These are phyloP conservation scores for Nixonia krombeini DNA, from an alignment of 1,140 invertebrate genomes.

Conservation along the genomic window DNA sequence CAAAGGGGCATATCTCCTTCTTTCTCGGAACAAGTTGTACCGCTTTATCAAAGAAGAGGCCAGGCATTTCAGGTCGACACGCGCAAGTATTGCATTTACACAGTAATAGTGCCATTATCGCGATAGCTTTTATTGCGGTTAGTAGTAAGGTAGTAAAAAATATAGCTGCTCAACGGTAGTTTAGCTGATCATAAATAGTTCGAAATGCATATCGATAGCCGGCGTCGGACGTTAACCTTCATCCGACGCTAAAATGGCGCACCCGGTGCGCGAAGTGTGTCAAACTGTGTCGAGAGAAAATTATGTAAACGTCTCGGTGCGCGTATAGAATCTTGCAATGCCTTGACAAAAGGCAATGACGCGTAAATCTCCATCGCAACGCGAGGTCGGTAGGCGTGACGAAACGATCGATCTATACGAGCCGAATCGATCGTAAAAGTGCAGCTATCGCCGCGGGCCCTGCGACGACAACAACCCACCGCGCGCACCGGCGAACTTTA, in stretches of 20 bases:
- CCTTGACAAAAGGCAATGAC: too few species aligned
- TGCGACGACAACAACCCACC: constrained; percentile 18
- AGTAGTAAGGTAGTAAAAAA: too few species aligned
- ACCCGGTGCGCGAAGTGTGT: background rate
- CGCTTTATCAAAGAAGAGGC: too few species aligned
- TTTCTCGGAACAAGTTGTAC: too few species aligned
- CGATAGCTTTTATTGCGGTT: too few species aligned
- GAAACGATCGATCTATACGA: background rate
- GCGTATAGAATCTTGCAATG: too few species aligned
- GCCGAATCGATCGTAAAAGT: constrained; percentile 9
- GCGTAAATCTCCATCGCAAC: background rate
- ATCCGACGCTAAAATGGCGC: background rate
- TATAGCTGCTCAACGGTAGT: background rate
- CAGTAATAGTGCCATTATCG: too few species aligned
- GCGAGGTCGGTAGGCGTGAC: background rate
- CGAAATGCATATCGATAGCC: background rate
- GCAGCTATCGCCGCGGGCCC: constrained; percentile 17
- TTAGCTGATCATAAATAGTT: background rate
- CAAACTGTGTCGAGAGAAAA: background rate
- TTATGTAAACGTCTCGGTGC: background rate
- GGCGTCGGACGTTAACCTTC: background rate
- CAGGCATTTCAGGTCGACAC: too few species aligned
- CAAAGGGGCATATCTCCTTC: too few species aligned
- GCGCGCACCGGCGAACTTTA: constrained; percentile 25
- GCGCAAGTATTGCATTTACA: too few species aligned